Conservation (phyloP, 2,797 vertebrate genomes). For the Rhynchotus rufescens region DNA sequence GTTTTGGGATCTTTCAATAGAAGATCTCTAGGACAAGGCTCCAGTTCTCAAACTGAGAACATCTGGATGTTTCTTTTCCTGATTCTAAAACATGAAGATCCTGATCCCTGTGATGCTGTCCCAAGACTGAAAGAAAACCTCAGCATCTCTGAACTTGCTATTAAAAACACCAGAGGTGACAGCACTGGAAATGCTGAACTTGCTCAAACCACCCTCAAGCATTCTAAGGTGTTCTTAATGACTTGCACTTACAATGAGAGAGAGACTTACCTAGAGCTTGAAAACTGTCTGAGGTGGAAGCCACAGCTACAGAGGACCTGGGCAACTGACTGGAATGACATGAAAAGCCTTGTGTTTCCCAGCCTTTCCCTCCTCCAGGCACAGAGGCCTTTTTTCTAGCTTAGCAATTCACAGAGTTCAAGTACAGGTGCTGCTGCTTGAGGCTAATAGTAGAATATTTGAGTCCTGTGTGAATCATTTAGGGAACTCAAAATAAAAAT, state of each 20-base stretch:
- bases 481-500: neutral
- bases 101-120: neutral
- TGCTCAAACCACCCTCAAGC: neutral
- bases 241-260: neutral
- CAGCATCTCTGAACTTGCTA: neutral
- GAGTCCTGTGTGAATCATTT: neutral
- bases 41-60: neutral
- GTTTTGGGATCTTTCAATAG: neutral
- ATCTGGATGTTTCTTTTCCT: too few relatives aligned
- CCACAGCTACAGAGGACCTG: neutral
- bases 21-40: neutral
- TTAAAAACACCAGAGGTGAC: neutral
- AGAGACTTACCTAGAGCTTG: neutral
- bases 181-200: neutral
- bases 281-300: neutral
- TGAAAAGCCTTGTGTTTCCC: neutral
- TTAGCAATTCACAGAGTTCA: neutral
- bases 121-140: neutral
- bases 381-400: neutral
- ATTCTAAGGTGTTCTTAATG: neutral
- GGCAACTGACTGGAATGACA: neutral
- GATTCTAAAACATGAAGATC: neutral
- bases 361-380: neutral
- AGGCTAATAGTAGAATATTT: fast-evolving
- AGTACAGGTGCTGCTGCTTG: neutral